phyloP scores from a whole-genome alignment of 2,888 invertebrate species.

The Dryobotodes eremita region DNA sequence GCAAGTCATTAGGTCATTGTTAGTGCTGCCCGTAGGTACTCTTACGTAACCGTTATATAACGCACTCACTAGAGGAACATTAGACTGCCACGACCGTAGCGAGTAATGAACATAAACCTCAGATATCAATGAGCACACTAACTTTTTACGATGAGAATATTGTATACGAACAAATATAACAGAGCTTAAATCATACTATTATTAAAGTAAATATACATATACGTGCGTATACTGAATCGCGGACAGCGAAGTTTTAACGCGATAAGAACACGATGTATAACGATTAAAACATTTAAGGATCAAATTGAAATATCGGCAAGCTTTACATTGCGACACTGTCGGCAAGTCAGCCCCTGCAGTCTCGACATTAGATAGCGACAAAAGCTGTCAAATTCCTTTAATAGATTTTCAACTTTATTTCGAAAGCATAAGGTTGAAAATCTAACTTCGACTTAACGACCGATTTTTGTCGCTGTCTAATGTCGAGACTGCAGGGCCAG shows the following conservation, averaged over 20 bases:
- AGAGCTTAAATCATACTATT: constrained; percentile 88
- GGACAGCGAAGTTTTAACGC: constrained; percentile 59
- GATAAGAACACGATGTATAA: constrained; percentile 66
- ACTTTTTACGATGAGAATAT: constrained; percentile 81
- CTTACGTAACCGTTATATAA: constrained; percentile 72
- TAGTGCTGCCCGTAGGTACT: constrained; percentile 87
- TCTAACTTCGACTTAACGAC: no score
- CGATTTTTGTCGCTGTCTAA: no score
- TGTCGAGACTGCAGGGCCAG: no score
- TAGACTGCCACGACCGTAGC: constrained; percentile 83
- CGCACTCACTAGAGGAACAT: constrained; percentile 85
- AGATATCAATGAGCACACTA: constrained; percentile 82
- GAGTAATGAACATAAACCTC: constrained; percentile 76
- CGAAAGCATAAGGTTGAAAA: no score
- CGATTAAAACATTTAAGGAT: constrained; percentile 67
- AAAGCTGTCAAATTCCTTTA: no score
- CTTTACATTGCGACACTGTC: constrained; percentile 21
- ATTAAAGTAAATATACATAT: constrained; percentile 81
- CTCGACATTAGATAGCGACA: no score
- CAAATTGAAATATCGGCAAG: constrained; percentile 32
- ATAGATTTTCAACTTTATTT: no score
- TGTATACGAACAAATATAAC: constrained; percentile 90
- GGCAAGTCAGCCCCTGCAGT: no score
- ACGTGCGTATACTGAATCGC: constrained; percentile 80
- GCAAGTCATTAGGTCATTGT: constrained; percentile 87